Conservation (phyloP, 2,797 vertebrate species). For the Novumbra hubbsi region DNA sequence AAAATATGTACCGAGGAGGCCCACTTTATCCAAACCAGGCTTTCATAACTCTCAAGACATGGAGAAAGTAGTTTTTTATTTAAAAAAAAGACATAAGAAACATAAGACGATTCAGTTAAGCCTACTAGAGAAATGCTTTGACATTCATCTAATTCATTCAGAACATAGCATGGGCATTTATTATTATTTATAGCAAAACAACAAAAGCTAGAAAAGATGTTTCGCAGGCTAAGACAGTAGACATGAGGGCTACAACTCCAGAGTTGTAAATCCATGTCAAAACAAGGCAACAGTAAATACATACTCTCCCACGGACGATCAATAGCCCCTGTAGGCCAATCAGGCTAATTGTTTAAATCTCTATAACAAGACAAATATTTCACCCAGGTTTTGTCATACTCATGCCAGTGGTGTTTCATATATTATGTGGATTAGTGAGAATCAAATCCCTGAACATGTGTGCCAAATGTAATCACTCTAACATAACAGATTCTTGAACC, state of each 20-base stretch:
- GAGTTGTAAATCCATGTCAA: background rate
- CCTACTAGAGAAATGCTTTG: background rate
- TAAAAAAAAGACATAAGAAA: slow-evolving; percentile 17
- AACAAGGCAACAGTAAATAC: no score
- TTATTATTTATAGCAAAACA: background rate
- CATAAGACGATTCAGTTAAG: slow-evolving; percentile 25
- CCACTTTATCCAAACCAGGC: slow-evolving; percentile 41
- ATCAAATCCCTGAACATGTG: no score
- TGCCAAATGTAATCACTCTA: no score
- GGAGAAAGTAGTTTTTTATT: slow-evolving; percentile 42
- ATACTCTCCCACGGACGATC: no score
- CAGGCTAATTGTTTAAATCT: no score
- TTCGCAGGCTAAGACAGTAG: background rate
- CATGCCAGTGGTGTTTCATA: no score
- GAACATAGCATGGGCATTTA: background rate
- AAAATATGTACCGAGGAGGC: slow-evolving; percentile 44
- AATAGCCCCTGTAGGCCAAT: no score
- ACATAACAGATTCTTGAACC: no score
- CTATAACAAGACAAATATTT: no score
- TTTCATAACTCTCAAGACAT: slow-evolving; percentile 29
- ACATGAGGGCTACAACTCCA: background rate
- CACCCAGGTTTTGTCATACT: no score
- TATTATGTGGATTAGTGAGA: no score
- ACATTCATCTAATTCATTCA: background rate
- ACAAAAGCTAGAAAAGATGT: background rate